phyloP scores from a whole-genome alignment of 2,113 vertebrate species.

The Gavialis gangeticus region DNA sequence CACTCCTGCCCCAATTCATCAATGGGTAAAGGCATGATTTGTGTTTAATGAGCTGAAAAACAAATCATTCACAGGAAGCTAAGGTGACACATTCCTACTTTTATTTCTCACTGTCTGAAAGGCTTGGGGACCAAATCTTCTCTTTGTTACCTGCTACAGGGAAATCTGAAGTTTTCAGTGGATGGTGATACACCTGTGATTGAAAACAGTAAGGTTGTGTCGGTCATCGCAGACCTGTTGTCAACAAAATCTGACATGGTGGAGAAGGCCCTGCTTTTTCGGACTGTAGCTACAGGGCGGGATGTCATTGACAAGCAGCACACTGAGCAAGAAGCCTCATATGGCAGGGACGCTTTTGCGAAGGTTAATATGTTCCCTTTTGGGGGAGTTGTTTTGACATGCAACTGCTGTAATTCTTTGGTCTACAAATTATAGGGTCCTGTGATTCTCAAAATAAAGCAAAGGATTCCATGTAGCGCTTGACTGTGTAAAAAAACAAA shows the following conservation, averaged over 20 bases:
- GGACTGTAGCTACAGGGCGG: conserved; percentile 93
- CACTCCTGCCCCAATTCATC: neutral
- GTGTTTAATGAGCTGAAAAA: neutral
- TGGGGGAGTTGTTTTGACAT: rapidly evolving
- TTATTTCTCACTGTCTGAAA: no score
- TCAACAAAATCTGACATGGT: conserved; percentile 90
- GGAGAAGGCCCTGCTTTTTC: conserved; percentile 94
- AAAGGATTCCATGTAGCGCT: neutral
- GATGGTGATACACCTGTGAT: conserved; percentile 92
- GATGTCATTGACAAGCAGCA: conserved; percentile 98
- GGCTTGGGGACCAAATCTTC: neutral
- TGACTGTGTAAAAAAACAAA: no score
- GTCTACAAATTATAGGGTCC: neutral
- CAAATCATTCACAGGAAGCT: neutral
- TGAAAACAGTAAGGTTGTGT: conserved; percentile 88
- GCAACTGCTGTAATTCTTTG: neutral
- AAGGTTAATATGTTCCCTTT: conserved; percentile 82
- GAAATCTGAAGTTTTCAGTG: conserved; percentile 90
- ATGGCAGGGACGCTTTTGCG: conserved; percentile 93
- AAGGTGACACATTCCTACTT: no score
- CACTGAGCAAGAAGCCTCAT: conserved; percentile 92
- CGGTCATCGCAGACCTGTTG: conserved; percentile 86
- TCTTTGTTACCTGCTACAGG: conserved; percentile 76
- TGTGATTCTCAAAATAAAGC: neutral
- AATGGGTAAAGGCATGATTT: no score